A percentile compares a stretch with the other conserved stretches of the same genome.
These are phyloP conservation scores for Drosophila nikananu DNA, from an alignment of 1,140 invertebrate genomes.

Conservation along the genomic window DNA sequence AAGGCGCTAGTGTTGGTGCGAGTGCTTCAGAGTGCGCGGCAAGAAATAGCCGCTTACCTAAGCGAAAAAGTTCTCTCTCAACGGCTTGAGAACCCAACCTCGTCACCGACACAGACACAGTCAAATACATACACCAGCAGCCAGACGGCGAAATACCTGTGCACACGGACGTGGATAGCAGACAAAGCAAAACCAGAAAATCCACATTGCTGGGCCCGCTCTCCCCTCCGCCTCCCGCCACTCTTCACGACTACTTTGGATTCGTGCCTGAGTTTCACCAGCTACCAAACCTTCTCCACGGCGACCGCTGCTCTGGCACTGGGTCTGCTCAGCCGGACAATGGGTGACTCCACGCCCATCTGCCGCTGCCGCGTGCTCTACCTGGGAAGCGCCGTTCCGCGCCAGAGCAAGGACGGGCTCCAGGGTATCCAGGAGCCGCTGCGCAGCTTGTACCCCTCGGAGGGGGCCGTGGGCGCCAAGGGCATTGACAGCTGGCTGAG, in stretches of 20 bases:
- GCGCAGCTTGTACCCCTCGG: slow-evolving; percentile 95
- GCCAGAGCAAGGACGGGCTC: slow-evolving; percentile 98
- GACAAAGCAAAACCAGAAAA: slow-evolving; percentile 84
- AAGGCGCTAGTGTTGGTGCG: slow-evolving; percentile 32
- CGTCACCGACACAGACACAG: slow-evolving; percentile 36
- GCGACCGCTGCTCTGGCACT: slow-evolving; percentile 4
- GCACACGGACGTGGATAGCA: slow-evolving; percentile 61
- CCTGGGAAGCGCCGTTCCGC: slow-evolving; percentile 98
- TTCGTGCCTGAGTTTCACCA: slow-evolving; percentile 32
- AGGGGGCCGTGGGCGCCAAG: slow-evolving; percentile 92
- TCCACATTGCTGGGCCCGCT: slow-evolving; percentile 68
- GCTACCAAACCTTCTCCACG: slow-evolving; percentile 9
- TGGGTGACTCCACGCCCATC: slow-evolving; percentile 93
- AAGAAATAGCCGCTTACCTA: slow-evolving; percentile 79
- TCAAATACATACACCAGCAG: slow-evolving; percentile 22
- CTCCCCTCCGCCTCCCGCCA: background rate
- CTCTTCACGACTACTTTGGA: slow-evolving; percentile 19
- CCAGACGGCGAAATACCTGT: slow-evolving; percentile 24
- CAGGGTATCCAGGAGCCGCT: slow-evolving; percentile 99
- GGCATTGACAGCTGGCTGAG: slow-evolving; percentile 99
- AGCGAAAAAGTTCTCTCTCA: slow-evolving; percentile 75
- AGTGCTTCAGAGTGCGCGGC: slow-evolving; percentile 46
- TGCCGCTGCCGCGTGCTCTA: slow-evolving; percentile 99
- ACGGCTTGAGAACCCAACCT: slow-evolving; percentile 64
- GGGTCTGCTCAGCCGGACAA: slow-evolving; percentile 25